phyloP scores from a whole-genome alignment of 2,888 invertebrate species.

The Hypomecis atomaria region DNA sequence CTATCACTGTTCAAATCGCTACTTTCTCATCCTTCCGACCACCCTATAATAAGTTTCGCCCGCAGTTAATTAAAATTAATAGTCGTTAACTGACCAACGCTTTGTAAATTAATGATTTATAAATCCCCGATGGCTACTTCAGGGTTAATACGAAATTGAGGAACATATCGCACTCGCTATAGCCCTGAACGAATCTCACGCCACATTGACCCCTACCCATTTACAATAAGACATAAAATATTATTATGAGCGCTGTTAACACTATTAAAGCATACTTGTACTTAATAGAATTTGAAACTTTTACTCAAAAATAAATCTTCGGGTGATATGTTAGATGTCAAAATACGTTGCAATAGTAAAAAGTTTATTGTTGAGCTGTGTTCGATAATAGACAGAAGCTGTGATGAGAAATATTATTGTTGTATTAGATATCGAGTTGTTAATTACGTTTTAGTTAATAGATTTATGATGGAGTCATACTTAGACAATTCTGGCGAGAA shows the following conservation, averaged over 20 bases:
- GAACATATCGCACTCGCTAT: slow-evolving; percentile 30
- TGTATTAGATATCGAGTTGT: slow-evolving; percentile 28
- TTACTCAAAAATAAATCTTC: slow-evolving; percentile 17
- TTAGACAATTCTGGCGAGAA: background rate
- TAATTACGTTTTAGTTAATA: slow-evolving; percentile 37
- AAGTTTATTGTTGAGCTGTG: slow-evolving; percentile 16
- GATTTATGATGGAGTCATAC: slow-evolving; percentile 5
- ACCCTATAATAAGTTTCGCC: slow-evolving; percentile 56
- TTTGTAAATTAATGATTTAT: slow-evolving; percentile 75
- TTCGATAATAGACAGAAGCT: slow-evolving; percentile 31
- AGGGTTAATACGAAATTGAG: slow-evolving; percentile 41
- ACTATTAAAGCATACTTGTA: slow-evolving; percentile 4
- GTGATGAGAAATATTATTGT: slow-evolving; percentile 34
- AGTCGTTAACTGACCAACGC: slow-evolving; percentile 68
- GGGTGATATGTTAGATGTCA: slow-evolving; percentile 13
- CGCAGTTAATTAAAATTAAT: slow-evolving; percentile 80
- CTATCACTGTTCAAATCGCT: slow-evolving; percentile 16
- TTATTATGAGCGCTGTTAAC: slow-evolving; percentile 3
- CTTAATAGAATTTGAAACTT: slow-evolving; percentile 18
- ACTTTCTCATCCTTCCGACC: slow-evolving; percentile 7
- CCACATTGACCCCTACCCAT: slow-evolving; percentile 23
- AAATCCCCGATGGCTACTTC: slow-evolving; percentile 66
- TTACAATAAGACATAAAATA: slow-evolving; percentile 21
- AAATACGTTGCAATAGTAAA: slow-evolving; percentile 14
- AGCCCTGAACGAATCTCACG: slow-evolving; percentile 21